Evolutionary conservation across 2,888 invertebrate genomes (phyloP).

Genomic region (Dysmachus trigonus): DNA sequence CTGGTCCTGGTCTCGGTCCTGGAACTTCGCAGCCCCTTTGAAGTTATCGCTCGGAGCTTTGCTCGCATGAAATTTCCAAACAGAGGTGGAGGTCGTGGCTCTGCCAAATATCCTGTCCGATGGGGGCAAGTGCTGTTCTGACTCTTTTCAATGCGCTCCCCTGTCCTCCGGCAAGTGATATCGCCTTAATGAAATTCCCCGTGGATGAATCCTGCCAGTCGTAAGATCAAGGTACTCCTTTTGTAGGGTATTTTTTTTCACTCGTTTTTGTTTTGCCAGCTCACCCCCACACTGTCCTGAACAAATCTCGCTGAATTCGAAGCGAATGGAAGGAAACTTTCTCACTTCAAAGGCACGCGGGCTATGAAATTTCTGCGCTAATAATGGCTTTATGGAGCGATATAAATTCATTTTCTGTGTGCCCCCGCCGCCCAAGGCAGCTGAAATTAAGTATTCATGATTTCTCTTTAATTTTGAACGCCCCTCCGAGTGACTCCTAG

Average conservation of each 20-base stretch:
- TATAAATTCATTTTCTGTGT: slow-evolving; percentile 10
- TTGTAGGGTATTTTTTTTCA: not conserved
- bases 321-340: slow-evolving; percentile 17
- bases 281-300: not conserved
- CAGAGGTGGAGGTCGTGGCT: not conserved
- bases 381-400: slow-evolving; percentile 27
- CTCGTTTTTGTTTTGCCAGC: not conserved
- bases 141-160: not conserved
- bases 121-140: not conserved
- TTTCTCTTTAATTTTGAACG: slow-evolving; percentile 4
- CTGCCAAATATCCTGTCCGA: not conserved
- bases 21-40: not conserved
- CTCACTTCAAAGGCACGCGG: not conserved
- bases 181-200: slow-evolving; percentile 13
- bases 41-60: not conserved
- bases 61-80: not conserved
- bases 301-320: not conserved
- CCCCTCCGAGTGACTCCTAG: not conserved
- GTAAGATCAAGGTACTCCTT: slow-evolving; percentile 24
- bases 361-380: slow-evolving; percentile 21
- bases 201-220: not conserved
- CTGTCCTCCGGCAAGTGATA: not conserved
- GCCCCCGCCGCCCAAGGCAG: not conserved
- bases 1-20: not conserved
- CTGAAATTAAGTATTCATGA: slow-evolving; percentile 16